Conservation (phyloP, 2,888 invertebrate genomes). For the Trichogramma dendrolimi region DNA sequence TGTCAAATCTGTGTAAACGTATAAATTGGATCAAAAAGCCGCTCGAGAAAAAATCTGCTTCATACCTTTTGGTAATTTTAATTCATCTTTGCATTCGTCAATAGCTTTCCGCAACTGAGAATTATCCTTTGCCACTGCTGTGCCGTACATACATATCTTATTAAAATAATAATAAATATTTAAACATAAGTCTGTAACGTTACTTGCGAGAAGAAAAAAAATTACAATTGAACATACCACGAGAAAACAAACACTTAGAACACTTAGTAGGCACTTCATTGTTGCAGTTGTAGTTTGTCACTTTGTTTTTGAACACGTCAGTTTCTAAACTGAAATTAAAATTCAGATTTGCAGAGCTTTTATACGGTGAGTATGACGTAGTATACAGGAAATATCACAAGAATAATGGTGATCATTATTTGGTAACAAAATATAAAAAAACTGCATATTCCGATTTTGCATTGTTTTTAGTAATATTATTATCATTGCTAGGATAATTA, state of each 20-base stretch:
- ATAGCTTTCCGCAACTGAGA: neutral
- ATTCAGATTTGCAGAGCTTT: no score
- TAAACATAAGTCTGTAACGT: neutral
- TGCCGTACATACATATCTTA: neutral
- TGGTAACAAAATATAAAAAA: no score
- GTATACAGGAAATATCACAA: no score
- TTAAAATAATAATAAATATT: neutral
- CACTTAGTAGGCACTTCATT: constrained; percentile 6
- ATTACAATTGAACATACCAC: neutral
- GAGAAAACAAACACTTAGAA: neutral
- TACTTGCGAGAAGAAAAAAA: neutral
- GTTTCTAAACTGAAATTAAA: neutral
- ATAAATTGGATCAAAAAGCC: neutral
- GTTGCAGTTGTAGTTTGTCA: neutral
- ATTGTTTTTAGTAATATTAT: no score
- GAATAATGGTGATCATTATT: no score
- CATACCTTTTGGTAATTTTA: constrained; percentile 4
- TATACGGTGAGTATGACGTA: no score
- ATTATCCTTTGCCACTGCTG: neutral
- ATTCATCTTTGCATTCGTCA: constrained; percentile 8
- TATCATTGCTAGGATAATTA: no score
- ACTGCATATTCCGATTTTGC: no score
- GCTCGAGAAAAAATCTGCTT: no score
- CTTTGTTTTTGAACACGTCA: neutral
- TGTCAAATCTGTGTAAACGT: neutral